phyloP scores from a whole-genome alignment of 2,888 invertebrate species.

The Spodoptera exigua region DNA sequence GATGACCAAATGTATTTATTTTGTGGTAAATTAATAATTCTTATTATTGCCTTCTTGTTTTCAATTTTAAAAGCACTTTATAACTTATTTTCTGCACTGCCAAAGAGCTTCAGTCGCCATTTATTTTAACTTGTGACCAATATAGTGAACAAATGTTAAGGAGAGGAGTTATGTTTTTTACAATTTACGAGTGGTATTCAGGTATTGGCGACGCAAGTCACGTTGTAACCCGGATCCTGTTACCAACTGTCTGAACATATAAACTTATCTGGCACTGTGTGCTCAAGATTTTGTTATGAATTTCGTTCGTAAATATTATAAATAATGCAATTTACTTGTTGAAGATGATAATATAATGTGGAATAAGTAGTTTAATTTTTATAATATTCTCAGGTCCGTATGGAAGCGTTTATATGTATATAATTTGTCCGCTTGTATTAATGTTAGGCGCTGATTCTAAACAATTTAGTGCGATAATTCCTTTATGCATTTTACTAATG shows the following conservation, averaged over 20 bases:
- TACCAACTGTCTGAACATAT: slow-evolving; percentile 14
- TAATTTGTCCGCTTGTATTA: slow-evolving; percentile 43
- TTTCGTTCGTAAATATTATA: slow-evolving; percentile 38
- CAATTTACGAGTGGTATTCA: slow-evolving; percentile 15
- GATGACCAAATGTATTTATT: slow-evolving; percentile 37
- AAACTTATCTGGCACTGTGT: slow-evolving; percentile 12
- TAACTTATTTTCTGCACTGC: slow-evolving; percentile 42
- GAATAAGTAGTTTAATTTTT: slow-evolving; percentile 52
- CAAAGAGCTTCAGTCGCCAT: slow-evolving; percentile 45
- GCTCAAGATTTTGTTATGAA: slow-evolving; percentile 38
- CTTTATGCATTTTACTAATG: slow-evolving; percentile 32
- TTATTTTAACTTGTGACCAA: slow-evolving; percentile 40
- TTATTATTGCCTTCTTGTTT: too few species aligned
- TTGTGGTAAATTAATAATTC: slow-evolving; percentile 2
- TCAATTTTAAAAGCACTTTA: slow-evolving; percentile 21
- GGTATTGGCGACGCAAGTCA: slow-evolving; percentile 17
- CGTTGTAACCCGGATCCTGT: slow-evolving; percentile 14
- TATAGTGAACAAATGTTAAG: slow-evolving; percentile 44
- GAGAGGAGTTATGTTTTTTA: slow-evolving; percentile 37
- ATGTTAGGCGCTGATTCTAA: slow-evolving; percentile 31
- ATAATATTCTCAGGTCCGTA: slow-evolving; percentile 37
- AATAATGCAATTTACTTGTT: slow-evolving; percentile 23
- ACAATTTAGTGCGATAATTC: slow-evolving; percentile 31
- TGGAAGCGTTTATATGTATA: slow-evolving; percentile 53
- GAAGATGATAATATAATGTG: slow-evolving; percentile 39